Conservation (phyloP, 1,140 invertebrate species). For the Cydia fagiglandana region DNA sequence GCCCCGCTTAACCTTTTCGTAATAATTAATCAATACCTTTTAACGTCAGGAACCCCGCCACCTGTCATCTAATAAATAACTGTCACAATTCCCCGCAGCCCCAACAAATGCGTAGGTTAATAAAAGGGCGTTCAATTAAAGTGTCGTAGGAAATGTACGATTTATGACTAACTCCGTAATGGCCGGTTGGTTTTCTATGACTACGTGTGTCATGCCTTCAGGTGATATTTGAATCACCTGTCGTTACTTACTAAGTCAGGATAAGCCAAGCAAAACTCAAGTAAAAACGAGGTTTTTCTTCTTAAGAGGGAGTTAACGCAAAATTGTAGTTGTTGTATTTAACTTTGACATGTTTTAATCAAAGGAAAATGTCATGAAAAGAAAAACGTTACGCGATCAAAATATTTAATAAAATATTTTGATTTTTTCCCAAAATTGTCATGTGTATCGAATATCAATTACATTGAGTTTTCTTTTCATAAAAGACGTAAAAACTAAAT, state of each 20-base stretch:
- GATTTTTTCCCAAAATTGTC: too few relatives aligned
- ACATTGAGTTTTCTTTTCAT: too few relatives aligned
- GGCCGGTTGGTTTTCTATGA: background rate
- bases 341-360: too few relatives aligned
- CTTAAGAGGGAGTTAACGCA: too few relatives aligned
- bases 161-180: slow-evolving; percentile 8
- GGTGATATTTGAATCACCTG: background rate
- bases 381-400: too few relatives aligned
- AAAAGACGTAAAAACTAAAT: too few relatives aligned
- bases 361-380: too few relatives aligned
- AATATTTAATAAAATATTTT: too few relatives aligned
- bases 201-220: background rate
- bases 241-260: background rate
- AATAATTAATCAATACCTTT: background rate
- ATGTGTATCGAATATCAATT: too few relatives aligned
- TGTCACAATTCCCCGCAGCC: background rate
- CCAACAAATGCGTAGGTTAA: background rate
- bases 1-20: background rate
- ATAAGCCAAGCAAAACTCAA: too few relatives aligned
- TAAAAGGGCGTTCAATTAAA: slow-evolving; percentile 1
- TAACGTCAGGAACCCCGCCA: background rate
- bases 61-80: slow-evolving; percentile 5
- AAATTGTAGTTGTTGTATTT: too few relatives aligned
- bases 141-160: background rate
- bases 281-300: too few relatives aligned